A percentile compares a stretch with the other conserved stretches of the same genome.
Conservation (phyloP, 2,113 vertebrate genomes). For the Sciurus niger region DNA sequence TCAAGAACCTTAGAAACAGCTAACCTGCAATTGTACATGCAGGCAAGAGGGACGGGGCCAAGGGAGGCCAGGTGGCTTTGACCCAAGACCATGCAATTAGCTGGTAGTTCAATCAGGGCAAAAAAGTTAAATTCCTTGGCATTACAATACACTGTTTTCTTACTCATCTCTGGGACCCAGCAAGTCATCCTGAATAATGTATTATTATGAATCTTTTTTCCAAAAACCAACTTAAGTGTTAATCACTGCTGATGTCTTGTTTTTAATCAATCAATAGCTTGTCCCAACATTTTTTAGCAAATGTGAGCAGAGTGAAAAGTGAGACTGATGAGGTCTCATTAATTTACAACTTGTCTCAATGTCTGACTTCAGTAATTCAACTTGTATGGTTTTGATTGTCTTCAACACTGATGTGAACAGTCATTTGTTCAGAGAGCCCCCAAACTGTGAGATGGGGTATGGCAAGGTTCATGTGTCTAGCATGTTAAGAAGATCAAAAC, state of each 20-base stretch:
- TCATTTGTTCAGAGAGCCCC: conserved; percentile 14
- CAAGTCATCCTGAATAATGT: neutral
- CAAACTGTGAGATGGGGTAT: neutral
- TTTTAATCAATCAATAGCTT: conserved; percentile 23
- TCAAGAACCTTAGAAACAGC: neutral
- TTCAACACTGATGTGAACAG: neutral
- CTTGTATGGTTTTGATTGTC: conserved; percentile 27
- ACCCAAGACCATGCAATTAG: conserved; percentile 10
- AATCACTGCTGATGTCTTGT: conserved; percentile 9
- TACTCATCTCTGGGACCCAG: neutral
- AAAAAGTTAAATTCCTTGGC: conserved; percentile 11
- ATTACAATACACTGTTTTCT: neutral
- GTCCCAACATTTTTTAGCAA: conserved; percentile 3
- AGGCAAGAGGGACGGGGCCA: neutral
- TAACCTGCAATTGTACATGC: neutral
- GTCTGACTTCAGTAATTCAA: neutral
- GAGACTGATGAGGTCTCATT: neutral
- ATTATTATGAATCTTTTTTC: neutral
- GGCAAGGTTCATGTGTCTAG: neutral
- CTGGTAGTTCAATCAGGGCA: neutral
- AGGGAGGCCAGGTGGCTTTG: neutral
- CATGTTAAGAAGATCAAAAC: neutral
- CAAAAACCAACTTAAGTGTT: neutral
- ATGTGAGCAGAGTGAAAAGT: neutral
- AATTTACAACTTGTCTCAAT: neutral